These are phyloP conservation scores for Battus philenor DNA, from an alignment of 1,140 invertebrate species.

Conservation along the genomic window DNA sequence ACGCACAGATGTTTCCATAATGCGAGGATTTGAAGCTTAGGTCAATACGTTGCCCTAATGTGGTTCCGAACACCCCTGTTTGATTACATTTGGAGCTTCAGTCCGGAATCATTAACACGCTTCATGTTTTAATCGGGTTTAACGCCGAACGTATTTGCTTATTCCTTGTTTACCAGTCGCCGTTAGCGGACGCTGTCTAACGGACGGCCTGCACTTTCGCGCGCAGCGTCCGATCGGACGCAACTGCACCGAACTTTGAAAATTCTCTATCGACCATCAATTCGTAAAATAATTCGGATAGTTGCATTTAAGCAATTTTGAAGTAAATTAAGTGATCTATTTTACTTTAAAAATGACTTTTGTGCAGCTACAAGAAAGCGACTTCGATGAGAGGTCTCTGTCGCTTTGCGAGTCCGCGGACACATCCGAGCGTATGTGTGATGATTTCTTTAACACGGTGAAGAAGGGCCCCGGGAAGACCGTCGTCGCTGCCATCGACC, in stretches of 20 bases:
- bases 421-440: constrained; percentile 79
- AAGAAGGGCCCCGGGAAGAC: constrained; percentile 83
- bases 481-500: constrained; percentile 81
- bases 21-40: neutral
- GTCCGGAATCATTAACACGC: constrained; percentile 10
- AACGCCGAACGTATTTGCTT: constrained; percentile 8
- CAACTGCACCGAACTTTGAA: constrained; percentile 9
- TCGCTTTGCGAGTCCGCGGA: constrained; percentile 70
- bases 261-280: neutral
- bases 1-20: neutral
- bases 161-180: constrained; percentile 15
- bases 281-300: too few relatives aligned
- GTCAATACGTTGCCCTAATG: constrained; percentile 1
- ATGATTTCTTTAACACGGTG: constrained; percentile 87
- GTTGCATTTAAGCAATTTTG: neutral
- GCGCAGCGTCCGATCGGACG: neutral
- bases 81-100: constrained; percentile 1
- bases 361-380: constrained; percentile 71
- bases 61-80: neutral
- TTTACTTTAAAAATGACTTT: constrained; percentile 23
- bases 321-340: neutral
- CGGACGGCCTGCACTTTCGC: constrained; percentile 12
- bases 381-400: constrained; percentile 72
- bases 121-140: constrained; percentile 11
- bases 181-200: constrained; percentile 2